These are phyloP conservation scores for Rhegmatorhina hoffmannsi DNA, from an alignment of 2,113 vertebrate species.

Conservation along the genomic window DNA sequence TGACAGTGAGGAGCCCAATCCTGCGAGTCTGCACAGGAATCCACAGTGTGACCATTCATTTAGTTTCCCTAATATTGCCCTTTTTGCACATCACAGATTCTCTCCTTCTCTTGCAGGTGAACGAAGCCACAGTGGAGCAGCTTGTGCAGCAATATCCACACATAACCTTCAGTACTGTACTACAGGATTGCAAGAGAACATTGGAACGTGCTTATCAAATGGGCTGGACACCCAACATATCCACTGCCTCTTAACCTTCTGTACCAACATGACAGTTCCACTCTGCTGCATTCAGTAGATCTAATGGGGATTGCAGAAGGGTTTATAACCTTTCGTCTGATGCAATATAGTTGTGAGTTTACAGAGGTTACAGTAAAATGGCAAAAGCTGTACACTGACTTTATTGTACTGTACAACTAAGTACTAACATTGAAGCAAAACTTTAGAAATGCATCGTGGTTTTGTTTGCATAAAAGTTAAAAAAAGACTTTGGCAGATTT, in stretches of 20 bases:
- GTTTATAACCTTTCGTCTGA: constrained; percentile 41
- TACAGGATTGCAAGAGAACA: constrained; percentile 99
- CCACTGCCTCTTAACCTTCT: constrained; percentile 84
- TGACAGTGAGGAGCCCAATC: neutral
- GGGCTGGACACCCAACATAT: constrained; percentile 97
- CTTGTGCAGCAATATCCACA: constrained; percentile 96
- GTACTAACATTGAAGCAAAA: constrained; percentile 28
- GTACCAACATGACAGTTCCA: neutral
- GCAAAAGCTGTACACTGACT: constrained; percentile 20
- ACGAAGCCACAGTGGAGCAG: constrained; percentile 93
- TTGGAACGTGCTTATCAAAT: constrained; percentile 98
- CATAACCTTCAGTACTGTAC: constrained; percentile 98
- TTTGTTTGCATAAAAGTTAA: constrained; percentile 43
- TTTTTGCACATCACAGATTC: neutral
- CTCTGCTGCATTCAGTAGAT: constrained; percentile 26
- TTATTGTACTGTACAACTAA: constrained; percentile 35
- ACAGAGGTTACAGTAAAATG: constrained; percentile 22
- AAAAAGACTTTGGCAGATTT: constrained; percentile 57
- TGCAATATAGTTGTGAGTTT: constrained; percentile 56
- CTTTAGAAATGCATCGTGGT: constrained; percentile 31
- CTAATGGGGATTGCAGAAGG: constrained; percentile 44
- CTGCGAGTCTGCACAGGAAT: neutral
- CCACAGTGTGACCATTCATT: neutral
- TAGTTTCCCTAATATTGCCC: neutral
- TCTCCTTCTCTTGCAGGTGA: constrained; percentile 84